These are phyloP conservation scores for Meleagris gallopavo DNA, from an alignment of 2,113 vertebrate species.

Conservation along the genomic window DNA sequence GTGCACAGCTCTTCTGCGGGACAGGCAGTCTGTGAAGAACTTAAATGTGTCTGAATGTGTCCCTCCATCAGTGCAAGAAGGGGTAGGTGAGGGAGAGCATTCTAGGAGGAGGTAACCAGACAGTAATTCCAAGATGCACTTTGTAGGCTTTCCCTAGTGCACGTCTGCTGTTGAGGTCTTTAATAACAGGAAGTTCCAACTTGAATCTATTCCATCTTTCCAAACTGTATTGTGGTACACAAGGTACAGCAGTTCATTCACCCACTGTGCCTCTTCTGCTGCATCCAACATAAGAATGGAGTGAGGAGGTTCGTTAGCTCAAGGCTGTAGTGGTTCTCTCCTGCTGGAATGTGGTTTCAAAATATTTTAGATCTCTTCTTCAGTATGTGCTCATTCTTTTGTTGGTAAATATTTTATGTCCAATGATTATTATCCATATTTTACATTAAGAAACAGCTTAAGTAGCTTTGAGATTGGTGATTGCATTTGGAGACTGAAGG, in stretches of 20 bases:
- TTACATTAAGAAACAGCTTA: background rate
- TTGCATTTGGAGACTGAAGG: background rate
- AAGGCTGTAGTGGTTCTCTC: background rate
- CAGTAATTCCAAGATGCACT: constrained; percentile 11
- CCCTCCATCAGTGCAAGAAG: constrained; percentile 29
- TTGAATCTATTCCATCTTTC: constrained; percentile 50
- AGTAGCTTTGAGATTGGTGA: constrained; percentile 23
- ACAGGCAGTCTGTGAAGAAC: background rate
- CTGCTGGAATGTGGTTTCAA: constrained; percentile 34
- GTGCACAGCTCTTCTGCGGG: background rate
- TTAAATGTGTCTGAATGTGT: background rate
- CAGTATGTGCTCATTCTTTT: constrained; percentile 4
- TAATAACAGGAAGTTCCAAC: constrained; percentile 58
- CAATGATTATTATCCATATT: background rate
- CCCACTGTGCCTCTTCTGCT: background rate
- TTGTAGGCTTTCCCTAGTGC: constrained; percentile 49
- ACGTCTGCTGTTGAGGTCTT: constrained; percentile 61
- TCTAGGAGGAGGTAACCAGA: constrained; percentile 2
- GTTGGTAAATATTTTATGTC: constrained; percentile 60
- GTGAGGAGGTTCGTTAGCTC: background rate
- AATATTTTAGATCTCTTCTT: constrained; percentile 46
- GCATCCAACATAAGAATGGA: background rate
- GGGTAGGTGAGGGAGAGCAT: constrained; percentile 22
- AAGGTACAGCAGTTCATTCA: background rate
- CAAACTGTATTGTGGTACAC: background rate